Conservation (phyloP, 2,113 vertebrate species). For the Tricholaema leucomelas region DNA sequence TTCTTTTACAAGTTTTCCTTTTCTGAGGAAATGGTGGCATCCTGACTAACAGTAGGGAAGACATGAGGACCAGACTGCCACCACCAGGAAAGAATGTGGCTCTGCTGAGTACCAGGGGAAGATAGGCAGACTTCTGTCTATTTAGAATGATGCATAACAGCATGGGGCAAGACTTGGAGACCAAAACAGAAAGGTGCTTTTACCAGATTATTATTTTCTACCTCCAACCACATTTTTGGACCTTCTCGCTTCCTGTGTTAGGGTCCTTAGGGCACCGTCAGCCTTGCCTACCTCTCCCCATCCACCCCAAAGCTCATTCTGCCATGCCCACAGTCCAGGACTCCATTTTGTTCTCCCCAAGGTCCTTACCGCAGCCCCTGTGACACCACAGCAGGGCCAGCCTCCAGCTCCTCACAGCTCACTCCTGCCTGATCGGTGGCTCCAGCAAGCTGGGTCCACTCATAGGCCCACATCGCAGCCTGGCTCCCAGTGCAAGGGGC, state of each 20-base stretch:
- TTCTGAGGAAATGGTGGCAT: background rate
- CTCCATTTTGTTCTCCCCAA: background rate
- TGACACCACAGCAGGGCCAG: background rate
- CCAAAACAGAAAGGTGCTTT: background rate
- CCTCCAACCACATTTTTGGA: background rate
- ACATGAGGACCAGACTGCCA: rapidly evolving
- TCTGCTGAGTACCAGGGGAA: background rate
- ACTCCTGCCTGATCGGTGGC: background rate
- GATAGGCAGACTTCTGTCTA: background rate
- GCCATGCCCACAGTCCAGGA: background rate
- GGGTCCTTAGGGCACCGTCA: rapidly evolving
- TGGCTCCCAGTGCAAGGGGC: rapidly evolving
- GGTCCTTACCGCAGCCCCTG: too few species aligned
- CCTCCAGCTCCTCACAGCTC: background rate
- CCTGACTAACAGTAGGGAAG: background rate
- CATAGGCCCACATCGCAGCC: background rate
- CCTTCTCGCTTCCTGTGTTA: background rate
- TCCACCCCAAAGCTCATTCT: background rate
- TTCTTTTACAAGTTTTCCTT: background rate
- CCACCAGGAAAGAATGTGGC: background rate
- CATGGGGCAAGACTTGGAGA: too few species aligned
- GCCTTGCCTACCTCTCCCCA: too few species aligned
- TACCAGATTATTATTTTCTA: background rate
- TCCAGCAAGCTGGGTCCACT: background rate
- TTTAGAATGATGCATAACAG: rapidly evolving